Conservation (phyloP, 2,888 invertebrate species). For the Hydriomena furcata region DNA sequence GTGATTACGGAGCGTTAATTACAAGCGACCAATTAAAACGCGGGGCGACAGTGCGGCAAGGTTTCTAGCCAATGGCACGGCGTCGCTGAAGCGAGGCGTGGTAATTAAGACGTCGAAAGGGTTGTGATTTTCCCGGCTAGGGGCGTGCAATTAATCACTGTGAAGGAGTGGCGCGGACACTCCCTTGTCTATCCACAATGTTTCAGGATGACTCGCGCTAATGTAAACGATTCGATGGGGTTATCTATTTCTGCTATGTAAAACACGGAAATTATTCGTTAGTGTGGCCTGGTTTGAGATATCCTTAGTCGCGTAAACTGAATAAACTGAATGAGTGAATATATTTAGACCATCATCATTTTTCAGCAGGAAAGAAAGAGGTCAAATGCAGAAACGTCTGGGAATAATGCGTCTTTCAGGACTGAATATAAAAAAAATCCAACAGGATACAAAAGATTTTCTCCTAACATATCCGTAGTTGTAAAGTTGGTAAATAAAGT, state of each 20-base stretch:
- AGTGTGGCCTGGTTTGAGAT: constrained; percentile 21
- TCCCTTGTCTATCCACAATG: constrained; percentile 48
- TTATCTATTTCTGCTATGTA: constrained; percentile 30
- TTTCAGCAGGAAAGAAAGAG: not conserved
- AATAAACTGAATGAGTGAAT: constrained; percentile 1
- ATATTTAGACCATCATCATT: not conserved
- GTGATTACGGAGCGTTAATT: constrained; percentile 79
- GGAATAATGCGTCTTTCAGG: not conserved
- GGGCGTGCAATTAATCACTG: constrained; percentile 73
- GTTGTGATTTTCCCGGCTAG: constrained; percentile 78
- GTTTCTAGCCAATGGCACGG: constrained; percentile 62
- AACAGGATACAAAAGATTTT: constrained; percentile 25
- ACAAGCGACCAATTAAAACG: constrained; percentile 77
- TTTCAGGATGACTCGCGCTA: constrained; percentile 37
- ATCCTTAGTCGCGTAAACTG: constrained; percentile 2
- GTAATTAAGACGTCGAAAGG: constrained; percentile 81
- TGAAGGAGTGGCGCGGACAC: constrained; percentile 55
- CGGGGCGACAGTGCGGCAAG: constrained; percentile 63
- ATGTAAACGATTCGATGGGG: constrained; percentile 28
- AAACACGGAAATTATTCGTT: constrained; percentile 27
- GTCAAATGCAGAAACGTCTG: not conserved
- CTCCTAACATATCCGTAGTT: constrained; percentile 24
- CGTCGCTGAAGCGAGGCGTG: constrained; percentile 76
- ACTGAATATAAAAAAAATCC: not conserved
- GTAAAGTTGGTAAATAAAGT: constrained; percentile 46